These are phyloP conservation scores for Odontomyia ornata DNA, from an alignment of 2,888 invertebrate species.

Conservation along the genomic window DNA sequence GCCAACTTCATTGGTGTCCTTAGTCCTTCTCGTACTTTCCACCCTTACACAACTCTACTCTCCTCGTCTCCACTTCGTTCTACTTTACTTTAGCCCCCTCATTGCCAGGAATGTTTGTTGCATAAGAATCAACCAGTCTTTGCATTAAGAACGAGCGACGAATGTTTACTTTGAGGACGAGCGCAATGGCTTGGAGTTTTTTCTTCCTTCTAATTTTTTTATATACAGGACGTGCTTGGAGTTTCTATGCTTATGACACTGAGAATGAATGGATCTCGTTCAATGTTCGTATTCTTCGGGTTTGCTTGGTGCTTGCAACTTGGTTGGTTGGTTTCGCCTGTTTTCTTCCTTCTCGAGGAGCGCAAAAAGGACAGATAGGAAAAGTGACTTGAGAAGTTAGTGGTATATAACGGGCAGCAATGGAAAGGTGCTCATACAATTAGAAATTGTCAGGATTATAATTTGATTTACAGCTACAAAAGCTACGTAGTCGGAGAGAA, in stretches of 20 bases:
- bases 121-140: constrained; percentile 38
- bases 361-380: constrained; percentile 23
- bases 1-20: constrained; percentile 20
- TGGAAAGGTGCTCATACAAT: constrained; percentile 38
- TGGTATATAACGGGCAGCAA: constrained; percentile 12
- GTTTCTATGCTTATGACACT: constrained; percentile 35
- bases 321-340: background rate
- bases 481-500: background rate
- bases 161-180: constrained; percentile 39
- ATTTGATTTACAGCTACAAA: constrained; percentile 35
- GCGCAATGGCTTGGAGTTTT: constrained; percentile 20
- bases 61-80: background rate
- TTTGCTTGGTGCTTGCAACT: too few species aligned
- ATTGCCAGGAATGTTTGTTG: constrained; percentile 29
- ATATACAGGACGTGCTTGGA: constrained; percentile 33
- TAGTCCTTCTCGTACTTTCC: constrained; percentile 8
- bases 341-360: background rate
- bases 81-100: constrained; percentile 26
- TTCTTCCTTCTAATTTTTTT: constrained; percentile 24
- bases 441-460: constrained; percentile 43
- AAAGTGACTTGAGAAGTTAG: constrained; percentile 41
- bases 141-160: constrained; percentile 30
- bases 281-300: too few species aligned
- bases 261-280: constrained; percentile 17
- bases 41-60: background rate